Conservation (phyloP, 2,888 invertebrate species). For the Rhagonycha lutea region DNA sequence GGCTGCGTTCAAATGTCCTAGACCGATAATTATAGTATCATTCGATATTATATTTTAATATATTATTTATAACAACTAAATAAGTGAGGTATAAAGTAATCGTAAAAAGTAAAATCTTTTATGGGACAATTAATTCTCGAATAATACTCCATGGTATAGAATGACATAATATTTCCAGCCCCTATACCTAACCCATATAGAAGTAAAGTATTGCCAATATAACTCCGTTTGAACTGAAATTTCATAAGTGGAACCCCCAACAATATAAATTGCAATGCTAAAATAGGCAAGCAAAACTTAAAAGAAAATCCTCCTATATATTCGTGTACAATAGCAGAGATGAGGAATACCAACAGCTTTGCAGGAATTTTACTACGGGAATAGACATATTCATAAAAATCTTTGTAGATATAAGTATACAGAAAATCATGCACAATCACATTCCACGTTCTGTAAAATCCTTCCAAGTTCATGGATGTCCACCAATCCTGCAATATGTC, state of each 20-base stretch:
- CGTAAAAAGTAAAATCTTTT: conserved; percentile 49
- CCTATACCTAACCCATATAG: conserved; percentile 83
- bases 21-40: too few species aligned
- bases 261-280: conserved; percentile 77
- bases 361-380: conserved; percentile 58
- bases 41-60: too few species aligned
- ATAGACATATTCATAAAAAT: conserved; percentile 57
- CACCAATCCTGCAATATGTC: conserved; percentile 81
- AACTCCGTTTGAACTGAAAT: conserved; percentile 56
- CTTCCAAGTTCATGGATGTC: conserved; percentile 82
- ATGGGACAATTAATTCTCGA: conserved; percentile 76
- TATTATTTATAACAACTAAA: conserved; percentile 46
- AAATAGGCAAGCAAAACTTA: conserved; percentile 85
- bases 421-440: conserved; percentile 94
- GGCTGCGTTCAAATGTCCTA: too few species aligned
- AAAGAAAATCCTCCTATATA: conserved; percentile 78
- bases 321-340: conserved; percentile 89
- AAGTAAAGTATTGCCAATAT: conserved; percentile 78
- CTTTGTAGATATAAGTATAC: conserved; percentile 85
- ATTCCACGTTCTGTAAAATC: conserved; percentile 92
- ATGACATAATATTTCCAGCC: conserved; percentile 71
- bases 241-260: conserved; percentile 66
- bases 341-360: conserved; percentile 69
- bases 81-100: conserved; percentile 60
- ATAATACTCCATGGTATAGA: conserved; percentile 87